These are phyloP conservation scores for Conops quadrifasciatus DNA, from an alignment of 2,888 invertebrate species.

Conservation along the genomic window DNA sequence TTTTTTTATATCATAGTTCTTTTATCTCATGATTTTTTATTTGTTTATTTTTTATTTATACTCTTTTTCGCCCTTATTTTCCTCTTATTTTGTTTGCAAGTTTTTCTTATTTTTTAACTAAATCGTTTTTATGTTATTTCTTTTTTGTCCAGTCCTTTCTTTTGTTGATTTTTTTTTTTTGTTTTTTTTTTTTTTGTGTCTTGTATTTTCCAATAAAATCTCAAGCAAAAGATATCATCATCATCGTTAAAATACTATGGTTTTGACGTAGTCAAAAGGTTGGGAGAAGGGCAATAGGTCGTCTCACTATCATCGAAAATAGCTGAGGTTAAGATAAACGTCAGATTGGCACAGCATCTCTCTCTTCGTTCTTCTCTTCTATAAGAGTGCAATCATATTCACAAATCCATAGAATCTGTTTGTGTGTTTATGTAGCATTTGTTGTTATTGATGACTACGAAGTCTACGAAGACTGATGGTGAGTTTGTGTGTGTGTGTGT, in stretches of 20 bases:
- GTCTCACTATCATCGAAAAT: conserved; percentile 18
- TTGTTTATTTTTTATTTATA: no score
- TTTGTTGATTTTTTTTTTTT: conserved; percentile 33
- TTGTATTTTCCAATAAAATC: conserved; percentile 26
- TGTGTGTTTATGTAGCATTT: neutral
- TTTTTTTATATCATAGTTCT: conserved; percentile 9
- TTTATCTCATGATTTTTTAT: no score
- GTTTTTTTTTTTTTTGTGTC: neutral
- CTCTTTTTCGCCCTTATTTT: neutral
- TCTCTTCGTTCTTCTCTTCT: no score
- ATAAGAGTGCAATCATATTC: conserved; percentile 36
- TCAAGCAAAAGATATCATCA: conserved; percentile 16
- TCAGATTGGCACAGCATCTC: conserved; percentile 38
- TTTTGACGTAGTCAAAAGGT: neutral
- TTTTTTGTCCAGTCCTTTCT: conserved; percentile 22
- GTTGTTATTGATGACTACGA: no score
- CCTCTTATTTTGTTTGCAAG: conserved; percentile 16
- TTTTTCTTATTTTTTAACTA: conserved; percentile 25
- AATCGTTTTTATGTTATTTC: conserved; percentile 6
- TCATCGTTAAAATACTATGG: neutral
- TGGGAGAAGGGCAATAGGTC: neutral
- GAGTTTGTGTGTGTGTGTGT: no score
- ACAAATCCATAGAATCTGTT: neutral
- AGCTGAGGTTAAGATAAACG: conserved; percentile 38
- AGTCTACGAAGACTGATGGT: no score